phyloP scores from a whole-genome alignment of 1,140 invertebrate species.

The Chironomus tepperi region DNA sequence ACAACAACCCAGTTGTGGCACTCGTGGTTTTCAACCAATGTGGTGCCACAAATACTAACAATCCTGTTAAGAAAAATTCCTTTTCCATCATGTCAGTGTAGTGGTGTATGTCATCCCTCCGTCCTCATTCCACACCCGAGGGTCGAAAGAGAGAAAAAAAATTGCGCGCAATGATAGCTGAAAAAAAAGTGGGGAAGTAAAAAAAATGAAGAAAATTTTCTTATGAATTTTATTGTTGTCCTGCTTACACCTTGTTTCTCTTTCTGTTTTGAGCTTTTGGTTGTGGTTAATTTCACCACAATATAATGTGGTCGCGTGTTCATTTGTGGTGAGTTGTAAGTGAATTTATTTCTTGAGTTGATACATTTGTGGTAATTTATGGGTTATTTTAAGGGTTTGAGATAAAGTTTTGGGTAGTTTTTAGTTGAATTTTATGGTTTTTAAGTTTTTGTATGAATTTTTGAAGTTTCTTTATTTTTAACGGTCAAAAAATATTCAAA shows the following conservation, averaged over 20 bases:
- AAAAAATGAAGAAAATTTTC: slow-evolving; percentile 15
- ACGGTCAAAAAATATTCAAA: no score
- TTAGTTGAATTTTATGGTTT: no score
- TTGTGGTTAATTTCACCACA: neutral
- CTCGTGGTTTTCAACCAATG: slow-evolving; percentile 11
- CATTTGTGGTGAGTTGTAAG: no score
- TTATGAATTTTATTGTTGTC: neutral
- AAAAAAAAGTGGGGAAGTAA: neutral
- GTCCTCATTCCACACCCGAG: neutral
- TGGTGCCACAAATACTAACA: slow-evolving; percentile 12
- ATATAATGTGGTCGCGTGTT: neutral
- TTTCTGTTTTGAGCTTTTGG: neutral
- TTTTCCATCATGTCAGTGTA: neutral
- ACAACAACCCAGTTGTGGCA: slow-evolving; percentile 5
- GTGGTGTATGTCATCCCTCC: neutral
- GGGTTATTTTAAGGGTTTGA: no score
- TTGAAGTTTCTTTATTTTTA: no score
- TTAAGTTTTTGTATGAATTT: no score
- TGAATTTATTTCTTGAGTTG: no score
- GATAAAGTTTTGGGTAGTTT: no score
- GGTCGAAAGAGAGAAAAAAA: neutral
- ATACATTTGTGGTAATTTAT: no score
- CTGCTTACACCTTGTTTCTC: neutral
- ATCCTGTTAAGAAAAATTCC: slow-evolving; percentile 1
- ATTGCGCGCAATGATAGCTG: neutral